Evolutionary conservation across 1,140 invertebrate genomes (phyloP).

Genomic region (Rhyzopertha dominica): DNA sequence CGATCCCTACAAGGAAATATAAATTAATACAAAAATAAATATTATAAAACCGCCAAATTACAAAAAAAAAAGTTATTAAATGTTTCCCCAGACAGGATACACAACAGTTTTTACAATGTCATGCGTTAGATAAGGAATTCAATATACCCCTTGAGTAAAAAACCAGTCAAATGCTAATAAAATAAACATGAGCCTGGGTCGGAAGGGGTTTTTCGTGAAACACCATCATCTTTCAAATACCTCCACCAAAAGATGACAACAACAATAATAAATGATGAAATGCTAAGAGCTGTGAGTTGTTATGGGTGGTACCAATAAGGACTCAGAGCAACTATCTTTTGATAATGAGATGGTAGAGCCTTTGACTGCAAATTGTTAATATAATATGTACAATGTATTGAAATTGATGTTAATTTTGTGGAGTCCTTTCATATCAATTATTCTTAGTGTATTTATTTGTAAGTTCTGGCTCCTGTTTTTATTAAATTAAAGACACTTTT

Average conservation of each 20-base stretch:
- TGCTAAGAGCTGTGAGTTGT: background rate
- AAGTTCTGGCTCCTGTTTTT: too few relatives aligned
- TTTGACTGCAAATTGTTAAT: too few relatives aligned
- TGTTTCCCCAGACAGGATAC: constrained; percentile 43
- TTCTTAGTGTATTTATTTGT: too few relatives aligned
- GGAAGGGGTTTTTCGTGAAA: constrained; percentile 14
- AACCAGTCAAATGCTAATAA: constrained; percentile 21
- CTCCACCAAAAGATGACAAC: constrained; percentile 42
- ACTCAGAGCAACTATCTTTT: too few relatives aligned
- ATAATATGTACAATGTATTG: too few relatives aligned
- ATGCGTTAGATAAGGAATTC: constrained; percentile 33
- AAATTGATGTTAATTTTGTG: too few relatives aligned
- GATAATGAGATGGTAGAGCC: too few relatives aligned
- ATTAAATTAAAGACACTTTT: too few relatives aligned
- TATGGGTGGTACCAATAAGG: constrained; percentile 6
- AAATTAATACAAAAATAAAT: too few relatives aligned
- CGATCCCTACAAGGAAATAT: constrained; percentile 17
- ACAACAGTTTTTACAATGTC: constrained; percentile 20
- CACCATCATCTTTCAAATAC: constrained; percentile 12
- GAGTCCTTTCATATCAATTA: too few relatives aligned
- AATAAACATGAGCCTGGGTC: constrained; percentile 15
- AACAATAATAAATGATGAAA: constrained; percentile 10
- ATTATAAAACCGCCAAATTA: constrained; percentile 3
- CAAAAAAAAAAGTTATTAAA: background rate
- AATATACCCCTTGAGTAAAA: constrained; percentile 27